phyloP scores from a whole-genome alignment of 1,140 invertebrate genomes.

The Musca vetustissima region DNA sequence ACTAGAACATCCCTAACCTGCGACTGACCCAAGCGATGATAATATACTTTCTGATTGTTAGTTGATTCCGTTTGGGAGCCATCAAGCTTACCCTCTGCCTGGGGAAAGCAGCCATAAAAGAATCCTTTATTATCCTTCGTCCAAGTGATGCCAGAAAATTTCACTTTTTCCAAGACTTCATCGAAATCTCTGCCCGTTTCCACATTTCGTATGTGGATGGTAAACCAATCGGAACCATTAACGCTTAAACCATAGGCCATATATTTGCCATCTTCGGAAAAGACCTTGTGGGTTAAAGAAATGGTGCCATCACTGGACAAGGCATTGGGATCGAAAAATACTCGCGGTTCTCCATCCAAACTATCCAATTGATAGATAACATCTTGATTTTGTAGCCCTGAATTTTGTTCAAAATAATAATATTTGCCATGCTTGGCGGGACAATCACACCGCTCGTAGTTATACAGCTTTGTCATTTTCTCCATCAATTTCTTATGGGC shows the following conservation, averaged over 20 bases:
- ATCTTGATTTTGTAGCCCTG: constrained; percentile 96
- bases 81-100: constrained; percentile 78
- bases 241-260: constrained; percentile 90
- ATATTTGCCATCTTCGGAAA: constrained; percentile 88
- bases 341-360: constrained; percentile 73
- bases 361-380: constrained; percentile 90
- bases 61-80: constrained; percentile 88
- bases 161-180: constrained; percentile 87
- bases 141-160: constrained; percentile 90
- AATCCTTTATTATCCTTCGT: constrained; percentile 93
- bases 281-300: constrained; percentile 74
- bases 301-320: constrained; percentile 93
- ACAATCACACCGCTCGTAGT: constrained; percentile 93
- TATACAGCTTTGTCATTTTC: constrained; percentile 87
- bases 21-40: constrained; percentile 83
- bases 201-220: constrained; percentile 81
- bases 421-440: constrained; percentile 79
- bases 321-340: constrained; percentile 95
- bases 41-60: constrained; percentile 91
- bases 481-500: constrained; percentile 72
- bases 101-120: constrained; percentile 82
- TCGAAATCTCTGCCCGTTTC: constrained; percentile 81
- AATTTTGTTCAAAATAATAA: constrained; percentile 94
- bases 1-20: constrained; percentile 88
- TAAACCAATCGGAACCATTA: constrained; percentile 95